Evolutionary conservation across 2,113 vertebrate species (phyloP), one percentile per base, ranked within the genome.

Genomic region (Lophura nycthemera): DNA sequence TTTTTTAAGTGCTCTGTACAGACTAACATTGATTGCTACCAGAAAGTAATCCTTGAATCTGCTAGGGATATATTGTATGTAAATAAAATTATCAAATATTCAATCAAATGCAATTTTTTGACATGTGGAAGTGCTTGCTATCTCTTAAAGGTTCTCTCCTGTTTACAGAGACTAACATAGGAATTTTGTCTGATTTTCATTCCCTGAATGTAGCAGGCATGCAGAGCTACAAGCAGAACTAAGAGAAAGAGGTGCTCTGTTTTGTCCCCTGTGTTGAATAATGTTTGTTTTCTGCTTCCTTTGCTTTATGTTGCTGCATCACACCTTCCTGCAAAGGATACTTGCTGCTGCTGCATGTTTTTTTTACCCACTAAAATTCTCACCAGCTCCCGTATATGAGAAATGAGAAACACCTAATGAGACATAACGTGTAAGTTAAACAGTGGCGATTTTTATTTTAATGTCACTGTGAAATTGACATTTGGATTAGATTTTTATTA

Each of bases 81-180:
- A 67, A 84, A 82, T 70, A 65, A 78, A 88, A 50, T 47, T 27
- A 45, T 67, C 14, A 18, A 4, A 13, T 72, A 11, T 61, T 74
- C 12, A 52, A 42, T 3, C 42, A 7, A 20, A 17, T 13, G 13
- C 11, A 52, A 5, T 36, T 9, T 13, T 40, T 4, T 16, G 8
- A 24, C 0, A 2, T 10, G 3, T 42, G 25, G 11, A 91, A 59
- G 24, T 38, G 1, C 19, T 60, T 42, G 4, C 5, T 74, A 11
- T 12, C 48, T 6, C 10, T 40, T 78, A 34, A 60, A 22, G 8
- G 1, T 2, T 57, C 9, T 69, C 11, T 43, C 4, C 10, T 8
- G 13, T 78, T 93, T 75, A 27, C 34, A 78, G 61, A 56, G 22
- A 71, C 17, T 43, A 72, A 59, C 4, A 8, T 24, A 71, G 59